Conservation (phyloP, 2,113 vertebrate species). For the Corythornis cristatus region DNA sequence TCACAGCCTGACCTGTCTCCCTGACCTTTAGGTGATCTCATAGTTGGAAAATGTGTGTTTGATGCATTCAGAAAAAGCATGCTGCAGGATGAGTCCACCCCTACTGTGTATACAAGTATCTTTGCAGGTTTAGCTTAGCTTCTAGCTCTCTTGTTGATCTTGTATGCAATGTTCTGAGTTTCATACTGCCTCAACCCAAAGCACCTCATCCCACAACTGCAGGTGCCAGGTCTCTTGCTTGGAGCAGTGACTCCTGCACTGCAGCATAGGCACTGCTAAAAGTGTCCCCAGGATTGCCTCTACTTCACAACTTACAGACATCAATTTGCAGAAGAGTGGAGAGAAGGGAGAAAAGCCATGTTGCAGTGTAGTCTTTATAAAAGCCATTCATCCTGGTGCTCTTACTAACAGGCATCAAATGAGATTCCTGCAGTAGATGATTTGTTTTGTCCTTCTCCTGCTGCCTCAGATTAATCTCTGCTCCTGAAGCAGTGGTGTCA, state of each 20-base stretch:
- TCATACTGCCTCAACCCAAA: neutral
- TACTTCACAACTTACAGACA: rapidly evolving
- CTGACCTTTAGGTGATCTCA: neutral
- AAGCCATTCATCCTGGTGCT: slow-evolving; percentile 22
- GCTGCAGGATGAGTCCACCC: neutral
- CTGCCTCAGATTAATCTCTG: slow-evolving; percentile 65
- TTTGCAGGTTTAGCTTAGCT: neutral
- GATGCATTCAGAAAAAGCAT: neutral
- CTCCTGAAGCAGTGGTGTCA: slow-evolving; percentile 62
- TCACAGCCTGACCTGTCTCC: neutral
- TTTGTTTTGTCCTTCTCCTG: slow-evolving; percentile 72
- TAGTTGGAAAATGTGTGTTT: neutral
- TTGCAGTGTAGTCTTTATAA: neutral
- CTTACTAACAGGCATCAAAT: slow-evolving; percentile 29
- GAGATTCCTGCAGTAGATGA: slow-evolving; percentile 54
- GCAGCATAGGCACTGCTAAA: neutral
- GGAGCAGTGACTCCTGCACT: rapidly evolving
- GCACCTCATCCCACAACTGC: neutral
- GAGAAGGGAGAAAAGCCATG: neutral
- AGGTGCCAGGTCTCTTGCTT: neutral
- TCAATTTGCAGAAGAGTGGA: neutral
- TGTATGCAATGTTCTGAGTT: neutral
- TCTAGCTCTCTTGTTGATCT: neutral
- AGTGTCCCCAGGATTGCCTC: neutral
- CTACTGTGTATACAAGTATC: neutral